phyloP scores from a whole-genome alignment of 2,888 invertebrate genomes.

The Tachina lurida region DNA sequence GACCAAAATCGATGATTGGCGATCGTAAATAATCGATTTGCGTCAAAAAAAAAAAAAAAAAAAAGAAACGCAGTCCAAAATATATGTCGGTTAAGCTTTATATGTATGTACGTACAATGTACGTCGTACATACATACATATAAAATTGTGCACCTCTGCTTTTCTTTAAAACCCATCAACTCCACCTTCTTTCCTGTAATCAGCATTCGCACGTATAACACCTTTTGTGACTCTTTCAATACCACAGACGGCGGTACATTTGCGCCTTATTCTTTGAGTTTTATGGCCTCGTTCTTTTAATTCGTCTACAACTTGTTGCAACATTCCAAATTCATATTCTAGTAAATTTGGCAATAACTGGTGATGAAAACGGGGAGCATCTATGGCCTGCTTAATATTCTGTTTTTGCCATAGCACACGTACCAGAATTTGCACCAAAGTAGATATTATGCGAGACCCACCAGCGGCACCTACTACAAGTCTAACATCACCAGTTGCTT shows the following conservation, averaged over 20 bases:
- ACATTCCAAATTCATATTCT: slow-evolving; percentile 87
- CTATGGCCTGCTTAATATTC: slow-evolving; percentile 88
- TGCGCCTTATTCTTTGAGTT: slow-evolving; percentile 85
- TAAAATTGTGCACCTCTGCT: neutral
- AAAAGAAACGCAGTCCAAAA: too few species aligned
- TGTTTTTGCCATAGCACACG: slow-evolving; percentile 87
- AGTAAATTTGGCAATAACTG: slow-evolving; percentile 91
- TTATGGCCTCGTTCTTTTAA: slow-evolving; percentile 88
- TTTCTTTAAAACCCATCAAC: slow-evolving; percentile 86
- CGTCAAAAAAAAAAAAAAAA: too few species aligned
- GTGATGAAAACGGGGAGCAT: slow-evolving; percentile 91
- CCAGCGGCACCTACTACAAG: slow-evolving; percentile 93
- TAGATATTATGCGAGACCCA: slow-evolving; percentile 94
- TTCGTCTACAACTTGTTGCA: slow-evolving; percentile 85
- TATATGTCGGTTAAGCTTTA: too few species aligned
- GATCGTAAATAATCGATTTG: too few species aligned
- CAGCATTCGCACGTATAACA: slow-evolving; percentile 89
- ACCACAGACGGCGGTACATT: slow-evolving; percentile 90
- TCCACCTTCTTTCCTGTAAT: slow-evolving; percentile 91
- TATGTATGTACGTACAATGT: too few species aligned
- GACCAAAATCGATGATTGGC: too few species aligned
- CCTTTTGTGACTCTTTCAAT: slow-evolving; percentile 85
- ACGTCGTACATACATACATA: too few species aligned
- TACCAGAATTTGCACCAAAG: slow-evolving; percentile 86
- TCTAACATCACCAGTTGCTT: slow-evolving; percentile 84